Evolutionary conservation across 2,888 invertebrate genomes (phyloP), one percentile per base, ranked within the genome.

Genomic region (Epirrita christyi): DNA sequence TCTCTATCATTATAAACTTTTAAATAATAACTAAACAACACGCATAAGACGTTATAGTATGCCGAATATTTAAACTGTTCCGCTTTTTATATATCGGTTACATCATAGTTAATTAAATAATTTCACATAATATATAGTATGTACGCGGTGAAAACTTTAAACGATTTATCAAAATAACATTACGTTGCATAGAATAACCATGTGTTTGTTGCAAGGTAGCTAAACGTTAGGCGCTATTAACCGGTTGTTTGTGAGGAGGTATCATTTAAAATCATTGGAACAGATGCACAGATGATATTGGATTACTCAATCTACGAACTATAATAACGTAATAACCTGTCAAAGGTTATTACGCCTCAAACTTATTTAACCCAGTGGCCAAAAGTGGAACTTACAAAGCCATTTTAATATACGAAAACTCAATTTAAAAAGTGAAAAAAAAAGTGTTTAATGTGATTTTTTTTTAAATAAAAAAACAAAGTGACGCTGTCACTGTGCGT

Each of bases 31-130:
- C 21, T 2, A 21, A 21, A 21, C 21, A 21, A 3, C 21, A 21
- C 21, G 21, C 21, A 4, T 4, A 21, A 2, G 21, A 3, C 32
- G 32, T 32, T 32, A 32, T 32, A 32, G 7, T 32, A 29, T 29
- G 28, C 28, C 32, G 32, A 32, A 32, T 32, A 32, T 32, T 32
- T 7, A 32, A 29, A 8, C n/a, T 44, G 55, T 44, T 55, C 49
- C 49, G 48, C 43, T 44, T 48, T 46, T 3, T 32, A 32, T 2
- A 32, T 6, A 8, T 29, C 8, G 28, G 21, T 54, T 54, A 54
- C 45, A 46, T 54, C 54, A 54, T 36, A 43, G 28, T 11, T 44
- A 13, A 44, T 44, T 32, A 34, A 41, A 48, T 48, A 41, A 47
- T 47, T 36, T 4, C 15, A 28, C 27, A n/a, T 28, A 3, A 21